Evolutionary conservation across 2,888 invertebrate species (phyloP).

Genomic region (Melieria crassipennis): DNA sequence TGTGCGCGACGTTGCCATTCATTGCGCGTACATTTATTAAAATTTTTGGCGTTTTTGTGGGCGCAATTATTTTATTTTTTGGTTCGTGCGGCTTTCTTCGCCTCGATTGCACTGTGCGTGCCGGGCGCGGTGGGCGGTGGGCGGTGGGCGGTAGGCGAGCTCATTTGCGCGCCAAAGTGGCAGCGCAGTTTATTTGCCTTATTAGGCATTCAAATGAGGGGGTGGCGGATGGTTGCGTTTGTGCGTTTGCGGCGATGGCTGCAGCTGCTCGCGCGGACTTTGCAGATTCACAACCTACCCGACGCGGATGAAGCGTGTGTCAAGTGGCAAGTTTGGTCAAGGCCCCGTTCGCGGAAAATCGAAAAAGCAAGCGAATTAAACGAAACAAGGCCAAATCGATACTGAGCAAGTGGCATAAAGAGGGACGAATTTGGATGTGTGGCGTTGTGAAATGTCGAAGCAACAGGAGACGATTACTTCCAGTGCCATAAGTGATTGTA

Average conservation of each 20-base stretch:
- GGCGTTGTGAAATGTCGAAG: too few species aligned
- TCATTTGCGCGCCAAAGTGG: conserved; percentile 8
- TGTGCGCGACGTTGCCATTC: not conserved
- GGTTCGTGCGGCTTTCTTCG: not conserved
- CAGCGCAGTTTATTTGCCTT: conserved; percentile 42
- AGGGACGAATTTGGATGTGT: too few species aligned
- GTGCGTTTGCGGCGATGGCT: too few species aligned
- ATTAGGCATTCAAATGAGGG: conserved; percentile 53
- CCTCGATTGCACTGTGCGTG: not conserved
- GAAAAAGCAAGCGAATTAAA: not conserved
- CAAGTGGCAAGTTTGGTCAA: conserved; percentile 14
- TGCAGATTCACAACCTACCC: conserved; percentile 19
- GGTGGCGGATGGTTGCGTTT: conserved; percentile 20
- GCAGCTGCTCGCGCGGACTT: not conserved
- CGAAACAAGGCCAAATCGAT: too few species aligned
- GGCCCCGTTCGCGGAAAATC: conserved; percentile 16
- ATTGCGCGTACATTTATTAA: not conserved
- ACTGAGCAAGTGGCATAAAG: too few species aligned
- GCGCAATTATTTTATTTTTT: not conserved
- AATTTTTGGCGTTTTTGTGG: too few species aligned
- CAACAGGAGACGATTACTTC: too few species aligned
- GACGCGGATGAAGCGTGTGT: not conserved
- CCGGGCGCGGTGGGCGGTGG: not conserved
- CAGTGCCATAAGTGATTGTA: too few species aligned
- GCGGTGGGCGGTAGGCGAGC: too few species aligned